Base-by-base conservation (phyloP, 2,113 vertebrate species). In the Calidris pugnax region DNA sequence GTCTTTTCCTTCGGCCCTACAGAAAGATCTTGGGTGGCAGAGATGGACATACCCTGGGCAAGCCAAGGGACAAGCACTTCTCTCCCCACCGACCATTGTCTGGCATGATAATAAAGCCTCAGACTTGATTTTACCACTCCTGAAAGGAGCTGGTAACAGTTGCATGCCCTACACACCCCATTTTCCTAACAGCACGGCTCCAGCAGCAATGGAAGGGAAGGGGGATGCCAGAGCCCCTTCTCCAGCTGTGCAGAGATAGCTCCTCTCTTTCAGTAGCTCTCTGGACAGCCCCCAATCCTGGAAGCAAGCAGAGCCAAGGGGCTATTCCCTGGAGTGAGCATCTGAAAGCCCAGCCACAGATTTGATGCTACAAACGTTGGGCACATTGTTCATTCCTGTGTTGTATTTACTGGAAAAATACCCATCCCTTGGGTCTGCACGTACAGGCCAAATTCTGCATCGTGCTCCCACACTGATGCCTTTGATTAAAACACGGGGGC, bases 291-390 rank as follows among this genome's bases (percentile, higher is more conserved):
- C 33, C 12, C 11, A 10, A 4, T 2, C 35, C 79, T 88, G 77
- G 56, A 59, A 78, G 83, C 37, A 33, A 57, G 83, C 47, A 72
- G 51, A 81, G 66, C 51, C 0, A 1, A 71, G 4, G 33, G 66
- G 60, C 45, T 24, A 0, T n/a, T 57, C 87, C 39, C 86, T n/a
- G 73, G 20, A 60, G 47, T 0, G 1, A 43, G 1, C 15, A 79
- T 37, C 89, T 80, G 64, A 41, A 55, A 84, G 51, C 28, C 27
- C 28, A 41, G 82, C 27, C 85, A 33, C 51, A 55, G 79, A 50
- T 86, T 41, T 71, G 85, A 75, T 7, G 3, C 11, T 11, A 62
- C 14, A 45, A 73, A 57, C 14, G 18, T 0, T 50, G 59, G 74
- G 81, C 82, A 85, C 28, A 3, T 12, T 12, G 41, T 57, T 57